phyloP scores from a whole-genome alignment of 2,888 invertebrate species.

The Ceriagrion tenellum region DNA sequence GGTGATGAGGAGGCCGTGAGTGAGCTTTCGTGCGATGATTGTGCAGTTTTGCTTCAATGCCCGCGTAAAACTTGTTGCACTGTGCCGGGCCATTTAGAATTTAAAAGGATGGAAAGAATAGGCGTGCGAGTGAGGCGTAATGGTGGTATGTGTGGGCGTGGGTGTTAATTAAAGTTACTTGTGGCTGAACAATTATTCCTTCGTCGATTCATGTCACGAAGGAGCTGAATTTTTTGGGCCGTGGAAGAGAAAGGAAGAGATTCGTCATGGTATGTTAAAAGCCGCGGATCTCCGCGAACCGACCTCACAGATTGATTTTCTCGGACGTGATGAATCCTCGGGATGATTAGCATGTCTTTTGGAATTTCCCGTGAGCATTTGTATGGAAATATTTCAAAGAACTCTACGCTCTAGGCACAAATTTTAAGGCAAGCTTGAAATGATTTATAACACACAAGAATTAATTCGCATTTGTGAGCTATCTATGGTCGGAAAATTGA shows the following conservation, averaged over 20 bases:
- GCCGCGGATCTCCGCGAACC: neutral
- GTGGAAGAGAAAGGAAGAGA: neutral
- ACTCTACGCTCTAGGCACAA: too few species aligned
- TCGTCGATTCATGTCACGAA: neutral
- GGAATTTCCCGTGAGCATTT: neutral
- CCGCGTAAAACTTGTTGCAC: slow-evolving; percentile 8
- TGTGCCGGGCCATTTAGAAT: neutral
- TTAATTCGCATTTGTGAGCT: too few species aligned
- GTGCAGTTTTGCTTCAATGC: neutral
- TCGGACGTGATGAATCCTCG: neutral
- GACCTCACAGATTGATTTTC: neutral
- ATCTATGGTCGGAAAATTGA: too few species aligned
- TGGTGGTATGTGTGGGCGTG: neutral
- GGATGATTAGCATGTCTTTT: slow-evolving; percentile 5
- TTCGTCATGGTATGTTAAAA: slow-evolving; percentile 30
- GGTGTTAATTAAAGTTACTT: slow-evolving; percentile 20
- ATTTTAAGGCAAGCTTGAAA: too few species aligned
- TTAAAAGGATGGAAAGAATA: neutral
- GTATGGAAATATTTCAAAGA: neutral
- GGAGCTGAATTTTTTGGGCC: neutral
- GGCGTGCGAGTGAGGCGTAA: neutral
- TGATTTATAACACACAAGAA: too few species aligned
- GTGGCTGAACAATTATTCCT: slow-evolving; percentile 2
- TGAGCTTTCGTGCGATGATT: neutral
- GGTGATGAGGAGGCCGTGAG: neutral